Evolutionary conservation across 1,140 invertebrate genomes (phyloP), one percentile per base, ranked within the genome.

Genomic region (Conus ventricosus): DNA sequence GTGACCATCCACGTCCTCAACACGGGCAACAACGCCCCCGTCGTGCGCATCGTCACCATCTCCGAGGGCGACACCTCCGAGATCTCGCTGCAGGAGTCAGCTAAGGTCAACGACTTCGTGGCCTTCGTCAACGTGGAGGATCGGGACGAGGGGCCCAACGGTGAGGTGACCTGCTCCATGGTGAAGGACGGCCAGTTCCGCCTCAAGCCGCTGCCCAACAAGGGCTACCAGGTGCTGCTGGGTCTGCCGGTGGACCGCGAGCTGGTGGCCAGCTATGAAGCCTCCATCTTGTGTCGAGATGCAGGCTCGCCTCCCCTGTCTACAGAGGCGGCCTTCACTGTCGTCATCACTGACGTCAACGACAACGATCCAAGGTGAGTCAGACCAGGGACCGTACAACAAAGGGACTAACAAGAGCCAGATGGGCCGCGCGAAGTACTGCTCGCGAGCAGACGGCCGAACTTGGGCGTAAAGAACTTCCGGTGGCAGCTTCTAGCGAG

Each of bases 1-100:
- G 98, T 99, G 0, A 99, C 98, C 8, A 97, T 99, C 0, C 98
- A 87, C 57, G 87, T 91, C 6, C 83, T 91, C 51, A 92, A 93
- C 84, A 91, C 91, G 5, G 91, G 91, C 20, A 92, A 93, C 88
- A 92, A 92, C 76, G 51, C 90, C 11, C 89, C 88, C 5, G 97
- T 97, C 2, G 99, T 99, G 96, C 97, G 92, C 57, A 88, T 90
- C 39, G 92, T 91, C 71, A 92, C 81, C 63, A 88, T 91, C 15
- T 89, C 88, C 39, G 89, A 89, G 8, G 90, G 71, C 25, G 89
- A 88, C 85, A 89, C 89, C 55, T 55, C 39, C 93, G 91, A 92
- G 55, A 97, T 98, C 6, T 97, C 98, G 93, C 78, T 91, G n/a
- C 87, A 88, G 6, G 92, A 92, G 85, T 89, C 91, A 15, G 91